phyloP scores from a whole-genome alignment of 2,113 vertebrate genomes.

The Strix aluco region DNA sequence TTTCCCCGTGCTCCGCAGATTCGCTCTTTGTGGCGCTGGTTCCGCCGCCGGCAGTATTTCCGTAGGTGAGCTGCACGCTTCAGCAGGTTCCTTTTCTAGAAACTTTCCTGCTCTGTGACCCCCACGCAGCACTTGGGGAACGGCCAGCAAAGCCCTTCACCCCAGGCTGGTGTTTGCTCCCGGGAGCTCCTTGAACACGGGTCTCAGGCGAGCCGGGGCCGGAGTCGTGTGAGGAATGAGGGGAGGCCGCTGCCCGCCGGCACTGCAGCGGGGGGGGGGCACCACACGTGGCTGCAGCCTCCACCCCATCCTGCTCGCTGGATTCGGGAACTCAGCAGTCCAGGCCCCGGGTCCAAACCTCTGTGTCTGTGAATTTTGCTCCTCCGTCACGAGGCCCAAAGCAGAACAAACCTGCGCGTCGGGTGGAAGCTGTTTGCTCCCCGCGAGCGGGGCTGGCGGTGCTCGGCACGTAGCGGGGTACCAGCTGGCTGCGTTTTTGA shows the following conservation, averaged over 20 bases:
- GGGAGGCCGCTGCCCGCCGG: not conserved
- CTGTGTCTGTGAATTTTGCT: not conserved
- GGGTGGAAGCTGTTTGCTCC: not conserved
- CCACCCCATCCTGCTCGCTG: not conserved
- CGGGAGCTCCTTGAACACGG: not conserved
- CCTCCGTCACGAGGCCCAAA: not conserved
- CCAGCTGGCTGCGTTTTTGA: not conserved
- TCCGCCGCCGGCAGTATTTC: not conserved
- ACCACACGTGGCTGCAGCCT: not conserved
- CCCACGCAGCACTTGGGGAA: not conserved
- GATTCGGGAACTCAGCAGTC: not conserved
- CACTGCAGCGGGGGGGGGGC: not conserved
- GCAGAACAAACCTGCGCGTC: not conserved
- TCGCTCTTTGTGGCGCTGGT: accelerated
- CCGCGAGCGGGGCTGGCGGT: not conserved
- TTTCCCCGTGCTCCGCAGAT: not conserved
- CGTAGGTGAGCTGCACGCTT: not conserved
- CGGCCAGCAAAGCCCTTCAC: not conserved
- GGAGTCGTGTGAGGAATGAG: accelerated
- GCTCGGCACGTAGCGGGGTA: not conserved
- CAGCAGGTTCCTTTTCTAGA: not conserved
- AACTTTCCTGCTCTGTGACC: not conserved
- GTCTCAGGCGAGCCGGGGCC: not conserved
- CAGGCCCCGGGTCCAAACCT: not conserved
- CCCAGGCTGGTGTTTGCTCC: not conserved